Base-by-base conservation (phyloP, 2,797 vertebrate genomes). In the Rhincodon typus region DNA sequence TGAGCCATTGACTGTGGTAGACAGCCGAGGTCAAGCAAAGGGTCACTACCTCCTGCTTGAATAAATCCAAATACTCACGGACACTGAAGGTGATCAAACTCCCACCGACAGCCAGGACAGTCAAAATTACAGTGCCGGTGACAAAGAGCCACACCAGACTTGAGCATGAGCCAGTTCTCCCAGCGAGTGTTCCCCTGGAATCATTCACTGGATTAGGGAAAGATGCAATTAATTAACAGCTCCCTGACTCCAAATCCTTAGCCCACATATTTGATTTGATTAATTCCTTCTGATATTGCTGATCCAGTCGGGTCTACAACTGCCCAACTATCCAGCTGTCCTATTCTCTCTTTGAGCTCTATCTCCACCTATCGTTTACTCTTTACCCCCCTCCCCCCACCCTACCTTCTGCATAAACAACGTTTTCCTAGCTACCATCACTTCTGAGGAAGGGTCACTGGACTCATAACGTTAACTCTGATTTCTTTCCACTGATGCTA, bases 41-140 rank as follows among this genome's bases (percentile, higher is more conserved):
- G 7, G 8, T n/a, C 21, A 7, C 34, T 91, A 62, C 90, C 62
- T 42, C 23, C 90, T 67, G 62, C 66, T 27, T 13, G 19, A 69
- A 93, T 42, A 38, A 38, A 69, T 66, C 67, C 34, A 69, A 23
- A 69, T 93, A 93, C 90, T 93, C 67, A 93, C 90, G 66, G 23
- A 93, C 23, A 2, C n/a, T 42, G 66, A 93, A 77, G 50, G 62
- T 95, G 42, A 95, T 77, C 72, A 95, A 42, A 77, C 72, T 95
- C 42, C 82, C 95, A 79, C 95, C 82, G 23, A 77, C 66, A 57
- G 72, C 77, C 95, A 77, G 8, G 30, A 62, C 57, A 12, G 72
- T 95, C 72, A 95, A 4, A 57, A 77, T 57, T 42, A 23, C 50
- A n/a, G 53, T 27, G 23, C 23, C 72, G 5, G 3, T 77, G 42